These are phyloP conservation scores for Calliphora vicina DNA, from an alignment of 1,140 invertebrate species.

Conservation along the genomic window DNA sequence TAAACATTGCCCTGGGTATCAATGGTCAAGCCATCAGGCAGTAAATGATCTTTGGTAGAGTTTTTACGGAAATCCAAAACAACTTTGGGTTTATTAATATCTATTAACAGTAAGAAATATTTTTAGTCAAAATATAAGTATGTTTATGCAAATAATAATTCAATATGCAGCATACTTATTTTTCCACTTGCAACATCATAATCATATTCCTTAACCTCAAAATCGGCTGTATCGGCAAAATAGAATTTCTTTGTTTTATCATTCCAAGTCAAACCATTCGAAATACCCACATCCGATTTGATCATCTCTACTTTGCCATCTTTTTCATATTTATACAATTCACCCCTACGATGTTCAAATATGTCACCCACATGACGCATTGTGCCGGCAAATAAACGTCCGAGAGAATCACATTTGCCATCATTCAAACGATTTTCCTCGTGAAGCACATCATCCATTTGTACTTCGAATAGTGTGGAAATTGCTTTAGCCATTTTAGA, in stretches of 20 bases:
- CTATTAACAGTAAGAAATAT: not conserved
- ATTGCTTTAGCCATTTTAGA: slow-evolving; percentile 64
- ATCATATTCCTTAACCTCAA: slow-evolving; percentile 75
- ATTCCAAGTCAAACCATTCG: slow-evolving; percentile 86
- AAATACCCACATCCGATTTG: slow-evolving; percentile 70
- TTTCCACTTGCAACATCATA: slow-evolving; percentile 74
- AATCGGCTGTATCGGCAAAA: slow-evolving; percentile 77
- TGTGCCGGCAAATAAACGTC: slow-evolving; percentile 76
- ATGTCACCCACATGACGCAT: slow-evolving; percentile 67
- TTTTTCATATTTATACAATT: slow-evolving; percentile 66
- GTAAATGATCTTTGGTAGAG: slow-evolving; percentile 64
- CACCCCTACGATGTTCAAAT: slow-evolving; percentile 66
- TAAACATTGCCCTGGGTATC: slow-evolving; percentile 77
- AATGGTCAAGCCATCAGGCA: slow-evolving; percentile 79
- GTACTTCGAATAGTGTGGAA: slow-evolving; percentile 68
- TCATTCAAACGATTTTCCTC: slow-evolving; percentile 80
- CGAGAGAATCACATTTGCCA: slow-evolving; percentile 84
- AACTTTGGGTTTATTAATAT: slow-evolving; percentile 52
- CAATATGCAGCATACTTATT: slow-evolving; percentile 67
- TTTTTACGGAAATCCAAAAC: slow-evolving; percentile 66
- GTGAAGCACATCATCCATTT: slow-evolving; percentile 65
- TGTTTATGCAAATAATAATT: not conserved
- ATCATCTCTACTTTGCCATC: slow-evolving; percentile 69
- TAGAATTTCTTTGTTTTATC: slow-evolving; percentile 74
- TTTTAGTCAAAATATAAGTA: not conserved